phyloP scores from a whole-genome alignment of 1,140 invertebrate species.

The Araneus ventricosus region DNA sequence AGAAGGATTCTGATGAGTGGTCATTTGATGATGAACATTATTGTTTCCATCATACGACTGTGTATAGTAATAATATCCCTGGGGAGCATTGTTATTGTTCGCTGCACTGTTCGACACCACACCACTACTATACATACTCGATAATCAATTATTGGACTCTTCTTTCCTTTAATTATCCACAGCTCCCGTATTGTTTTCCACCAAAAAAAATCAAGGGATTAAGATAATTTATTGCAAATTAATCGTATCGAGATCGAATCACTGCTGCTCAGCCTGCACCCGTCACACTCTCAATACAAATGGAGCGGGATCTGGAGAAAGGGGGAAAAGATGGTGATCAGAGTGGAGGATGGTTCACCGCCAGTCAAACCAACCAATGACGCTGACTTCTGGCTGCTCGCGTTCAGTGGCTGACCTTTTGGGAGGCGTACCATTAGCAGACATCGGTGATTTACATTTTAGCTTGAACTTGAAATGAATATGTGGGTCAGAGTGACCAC shows the following conservation, averaged over 20 bases:
- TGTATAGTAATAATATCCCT: slow-evolving; percentile 64
- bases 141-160: background rate
- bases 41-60: slow-evolving; percentile 44
- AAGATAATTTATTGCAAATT: background rate
- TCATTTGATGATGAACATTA: slow-evolving; percentile 28
- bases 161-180: background rate
- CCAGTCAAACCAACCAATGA: slow-evolving; percentile 9
- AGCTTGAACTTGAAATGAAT: slow-evolving; percentile 39
- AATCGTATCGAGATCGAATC: slow-evolving; percentile 21
- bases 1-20: background rate
- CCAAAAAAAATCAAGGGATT: background rate
- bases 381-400: background rate
- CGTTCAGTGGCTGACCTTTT: slow-evolving; percentile 14
- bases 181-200: background rate
- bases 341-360: slow-evolving; percentile 25
- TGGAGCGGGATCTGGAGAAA: background rate
- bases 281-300: background rate
- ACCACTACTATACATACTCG: slow-evolving; percentile 53
- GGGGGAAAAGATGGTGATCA: slow-evolving; percentile 29
- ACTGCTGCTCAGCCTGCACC: background rate
- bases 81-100: slow-evolving; percentile 27
- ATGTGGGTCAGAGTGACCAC: slow-evolving; percentile 37
- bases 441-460: slow-evolving; percentile 11
- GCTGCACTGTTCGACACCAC: background rate
- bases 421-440: slow-evolving; percentile 18